Base-by-base conservation (phyloP, 1,140 invertebrate species). In the Drosophila punjabiensis region DNA sequence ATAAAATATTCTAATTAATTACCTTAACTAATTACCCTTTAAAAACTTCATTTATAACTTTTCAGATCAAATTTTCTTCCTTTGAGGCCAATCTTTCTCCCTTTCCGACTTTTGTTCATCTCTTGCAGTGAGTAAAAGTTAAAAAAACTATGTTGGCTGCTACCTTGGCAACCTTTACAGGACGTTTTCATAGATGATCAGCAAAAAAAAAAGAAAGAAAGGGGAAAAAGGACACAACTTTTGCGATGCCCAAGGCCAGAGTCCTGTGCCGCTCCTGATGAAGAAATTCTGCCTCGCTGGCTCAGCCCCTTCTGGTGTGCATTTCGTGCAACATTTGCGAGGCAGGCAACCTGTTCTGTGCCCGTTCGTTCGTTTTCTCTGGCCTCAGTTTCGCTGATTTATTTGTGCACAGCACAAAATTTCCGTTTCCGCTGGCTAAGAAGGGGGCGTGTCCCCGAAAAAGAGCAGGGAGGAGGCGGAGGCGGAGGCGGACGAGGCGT, bases 381-480 rank as follows among this genome's bases (percentile, higher is more conserved):
- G 65, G 61, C 61, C 65, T 56, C 77, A 68, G 58, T 45, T 78
- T 75, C 65, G 81, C 81, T 89, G 86, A 89, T 90, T 89, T 89
- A 90, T 88, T 88, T 88, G 81, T 83, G 77, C 85, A 89, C 77
- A 88, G 84, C 81, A 89, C 85, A 89, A 88, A 89, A 89, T 88
- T 89, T 89, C 78, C 84, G 85, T 89, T 88, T 88, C 85, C 84
- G 85, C 59, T 75, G 43, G 30, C 58, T 18, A 50, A 39, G 33
- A 35, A 37, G 18, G 13, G 28, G 30, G 33, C 33, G 59, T 10
- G 68, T 50, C 45, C 56, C 30, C 14, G 14, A 37, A 62, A 58
- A 61, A 28, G 16, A 39, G 28, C 2, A 4, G 41, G 20, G 1
- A 16, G 13, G 10, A n/a, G 32, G 32, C 13, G n/a, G 58, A 16